Conservation (phyloP, 2,888 invertebrate species). For the Corythucha ciliata region DNA sequence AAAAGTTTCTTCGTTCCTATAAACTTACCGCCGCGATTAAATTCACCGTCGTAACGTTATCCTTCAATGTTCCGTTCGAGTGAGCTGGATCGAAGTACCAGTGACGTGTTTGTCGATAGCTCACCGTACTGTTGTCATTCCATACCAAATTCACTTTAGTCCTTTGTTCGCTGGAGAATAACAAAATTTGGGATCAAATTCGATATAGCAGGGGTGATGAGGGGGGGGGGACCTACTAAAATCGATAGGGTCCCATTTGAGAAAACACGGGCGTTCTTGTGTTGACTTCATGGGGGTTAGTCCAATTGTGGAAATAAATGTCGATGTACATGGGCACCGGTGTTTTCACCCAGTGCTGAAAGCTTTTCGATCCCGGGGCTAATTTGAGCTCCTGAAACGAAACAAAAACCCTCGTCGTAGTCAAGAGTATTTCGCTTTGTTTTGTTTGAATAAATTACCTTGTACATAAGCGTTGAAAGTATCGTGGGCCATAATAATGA, state of each 20-base stretch:
- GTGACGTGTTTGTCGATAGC: slow-evolving; percentile 55
- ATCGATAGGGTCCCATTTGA: slow-evolving; percentile 67
- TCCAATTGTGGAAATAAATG: slow-evolving; percentile 68
- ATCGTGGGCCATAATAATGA: slow-evolving; percentile 27
- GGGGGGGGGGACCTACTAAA: slow-evolving; percentile 48
- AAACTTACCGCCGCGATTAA: slow-evolving; percentile 68
- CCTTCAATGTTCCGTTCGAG: slow-evolving; percentile 58
- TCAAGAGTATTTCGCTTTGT: background rate
- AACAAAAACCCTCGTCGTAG: background rate
- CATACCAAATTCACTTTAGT: slow-evolving; percentile 64
- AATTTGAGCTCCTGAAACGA: slow-evolving; percentile 30
- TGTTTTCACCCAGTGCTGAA: slow-evolving; percentile 61
- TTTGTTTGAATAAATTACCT: slow-evolving; percentile 16
- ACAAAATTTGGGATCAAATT: background rate
- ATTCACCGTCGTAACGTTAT: slow-evolving; percentile 64
- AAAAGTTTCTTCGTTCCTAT: no score
- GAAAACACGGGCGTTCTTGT: slow-evolving; percentile 51
- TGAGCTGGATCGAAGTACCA: slow-evolving; percentile 60
- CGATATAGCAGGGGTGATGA: background rate
- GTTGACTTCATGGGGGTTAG: slow-evolving; percentile 57
- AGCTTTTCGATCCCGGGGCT: slow-evolving; percentile 29
- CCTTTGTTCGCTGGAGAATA: slow-evolving; percentile 51
- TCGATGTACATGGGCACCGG: slow-evolving; percentile 74
- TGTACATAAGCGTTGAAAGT: slow-evolving; percentile 26
- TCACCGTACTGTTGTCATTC: slow-evolving; percentile 63